These are phyloP conservation scores for Rhingia campestris DNA, from an alignment of 2,888 invertebrate genomes.

Conservation along the genomic window DNA sequence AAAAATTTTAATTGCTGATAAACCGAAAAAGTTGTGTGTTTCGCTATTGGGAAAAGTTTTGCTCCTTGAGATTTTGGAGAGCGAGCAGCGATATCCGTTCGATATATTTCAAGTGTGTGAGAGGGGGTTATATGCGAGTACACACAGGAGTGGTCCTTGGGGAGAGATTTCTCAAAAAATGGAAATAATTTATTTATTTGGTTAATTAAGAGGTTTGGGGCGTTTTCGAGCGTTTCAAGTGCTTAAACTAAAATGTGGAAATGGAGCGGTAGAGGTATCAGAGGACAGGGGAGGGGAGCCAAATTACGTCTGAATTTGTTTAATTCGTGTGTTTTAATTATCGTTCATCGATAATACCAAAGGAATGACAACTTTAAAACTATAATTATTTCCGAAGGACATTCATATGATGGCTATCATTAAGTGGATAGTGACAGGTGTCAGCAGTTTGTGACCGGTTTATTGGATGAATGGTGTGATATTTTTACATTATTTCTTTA, in stretches of 20 bases:
- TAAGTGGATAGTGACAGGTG: too few species aligned
- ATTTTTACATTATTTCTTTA: too few species aligned
- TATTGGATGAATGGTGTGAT: too few species aligned
- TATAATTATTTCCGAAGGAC: neutral
- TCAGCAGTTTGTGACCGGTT: too few species aligned
- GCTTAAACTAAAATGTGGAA: neutral
- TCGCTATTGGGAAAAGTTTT: conserved; percentile 47
- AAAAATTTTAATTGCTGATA: conserved; percentile 73
- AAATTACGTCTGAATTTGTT: conserved; percentile 20
- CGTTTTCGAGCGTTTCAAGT: neutral
- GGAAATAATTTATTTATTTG: conserved; percentile 48
- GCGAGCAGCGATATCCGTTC: conserved; percentile 24
- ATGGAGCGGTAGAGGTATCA: neutral
- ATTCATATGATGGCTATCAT: neutral
- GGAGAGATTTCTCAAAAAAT: conserved; percentile 45
- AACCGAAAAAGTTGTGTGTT: conserved; percentile 56
- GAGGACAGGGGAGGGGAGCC: neutral
- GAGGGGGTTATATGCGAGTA: neutral
- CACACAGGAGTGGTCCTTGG: conserved; percentile 34
- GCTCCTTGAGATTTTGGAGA: conserved; percentile 9
- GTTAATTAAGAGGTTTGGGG: conserved; percentile 25
- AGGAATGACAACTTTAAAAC: neutral
- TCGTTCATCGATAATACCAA: neutral
- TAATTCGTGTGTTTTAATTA: conserved; percentile 37
- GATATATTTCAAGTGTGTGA: conserved; percentile 18